Base-by-base conservation (phyloP, 2,113 vertebrate species). In the Corythornis madagascariensis region DNA sequence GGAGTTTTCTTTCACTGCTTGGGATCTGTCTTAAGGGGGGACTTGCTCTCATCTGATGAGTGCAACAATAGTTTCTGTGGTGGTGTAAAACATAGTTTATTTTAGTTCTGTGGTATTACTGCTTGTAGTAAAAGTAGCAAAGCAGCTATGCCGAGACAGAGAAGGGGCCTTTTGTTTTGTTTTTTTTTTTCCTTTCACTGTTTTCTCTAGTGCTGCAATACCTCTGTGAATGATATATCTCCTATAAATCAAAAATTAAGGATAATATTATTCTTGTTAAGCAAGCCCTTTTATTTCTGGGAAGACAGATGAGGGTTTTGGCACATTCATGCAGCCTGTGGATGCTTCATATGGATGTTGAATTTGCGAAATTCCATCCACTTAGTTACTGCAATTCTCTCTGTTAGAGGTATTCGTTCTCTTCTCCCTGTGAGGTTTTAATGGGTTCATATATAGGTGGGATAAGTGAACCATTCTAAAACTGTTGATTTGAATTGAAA, bases 221-320 rank as follows among this genome's bases (percentile, higher is more conserved):
- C 19, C 19, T 57, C 73, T 72, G 61, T 69, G 25, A 31, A 69
- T 92, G 70, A 76, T 40, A 53, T 57, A 95, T 90, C 16, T 65
- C 45, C 33, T 65, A 78, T 84, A 26, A 92, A 90, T 55, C 43
- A 69, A 31, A 91, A 84, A n/a, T 86, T 80, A 29, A 72, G 56
- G 66, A 16, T 72, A 72, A 60, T 45, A 65, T 29, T 59, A 57
- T 65, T 74, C 52, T 25, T 86, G 65, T 73, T 93, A 88, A 64
- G 35, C 26, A 92, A 90, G 15, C 13, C 13, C 59, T 90, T 82
- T 90, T 83, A 81, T 94, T 96, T 95, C 75, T 56, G 55, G 66
- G 31, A 86, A 93, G 86, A 53, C 40, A 50, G 66, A 47, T 63
- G 69, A 94, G 20, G 7, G 40, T 35, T 92, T 94, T 95, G 94